Evolutionary conservation across 2,113 vertebrate species (phyloP).

Genomic region (Melanerpes aurifrons): DNA sequence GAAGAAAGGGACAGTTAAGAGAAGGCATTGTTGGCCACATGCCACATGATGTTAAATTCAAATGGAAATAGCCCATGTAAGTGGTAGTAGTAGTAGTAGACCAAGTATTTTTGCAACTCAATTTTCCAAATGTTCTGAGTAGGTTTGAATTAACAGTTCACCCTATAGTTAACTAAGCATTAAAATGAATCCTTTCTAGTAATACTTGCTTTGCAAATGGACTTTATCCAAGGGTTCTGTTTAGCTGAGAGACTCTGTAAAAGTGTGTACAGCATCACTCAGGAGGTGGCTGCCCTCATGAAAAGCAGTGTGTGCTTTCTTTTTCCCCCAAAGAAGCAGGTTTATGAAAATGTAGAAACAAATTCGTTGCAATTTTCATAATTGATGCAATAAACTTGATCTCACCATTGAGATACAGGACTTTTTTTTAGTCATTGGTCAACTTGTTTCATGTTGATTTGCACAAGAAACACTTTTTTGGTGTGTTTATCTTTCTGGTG

Average conservation of each 20-base stretch:
- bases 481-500: neutral
- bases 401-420: neutral
- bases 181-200: constrained; percentile 1
- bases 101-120: constrained; percentile 9
- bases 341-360: neutral
- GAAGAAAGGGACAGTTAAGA: neutral
- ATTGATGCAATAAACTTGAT: neutral
- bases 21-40: neutral
- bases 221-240: neutral
- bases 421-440: constrained; percentile 1
- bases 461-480: constrained; percentile 19
- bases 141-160: constrained; percentile 10
- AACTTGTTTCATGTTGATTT: constrained; percentile 10
- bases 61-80: neutral
- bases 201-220: constrained; percentile 3
- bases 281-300: neutral
- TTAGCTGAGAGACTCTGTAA: neutral
- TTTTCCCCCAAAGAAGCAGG: neutral
- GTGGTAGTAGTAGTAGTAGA: neutral
- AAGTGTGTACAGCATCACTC: neutral
- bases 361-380: neutral
- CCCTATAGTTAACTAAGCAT: neutral
- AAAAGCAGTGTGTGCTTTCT: neutral
- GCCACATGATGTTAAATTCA: neutral
- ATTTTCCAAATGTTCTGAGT: neutral